Percentiles rank a stretch among this genome's conserved stretches.
These are phyloP conservation scores for Bufo bufo DNA, from an alignment of 2,113 vertebrate genomes.

Conservation along the genomic window DNA sequence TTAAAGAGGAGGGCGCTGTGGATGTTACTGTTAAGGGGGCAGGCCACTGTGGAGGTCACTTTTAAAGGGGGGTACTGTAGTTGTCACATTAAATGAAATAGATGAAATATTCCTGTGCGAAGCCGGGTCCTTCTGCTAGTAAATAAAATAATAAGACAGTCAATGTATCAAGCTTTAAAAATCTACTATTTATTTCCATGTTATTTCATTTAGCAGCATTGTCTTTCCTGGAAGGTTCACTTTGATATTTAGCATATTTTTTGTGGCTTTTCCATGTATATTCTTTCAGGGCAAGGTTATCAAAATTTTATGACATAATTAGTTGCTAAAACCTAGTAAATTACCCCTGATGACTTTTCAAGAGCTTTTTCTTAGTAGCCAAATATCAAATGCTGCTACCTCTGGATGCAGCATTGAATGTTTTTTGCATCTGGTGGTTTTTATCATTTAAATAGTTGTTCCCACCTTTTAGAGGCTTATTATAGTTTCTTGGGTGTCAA, in stretches of 20 bases:
- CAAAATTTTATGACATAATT: constrained; percentile 14
- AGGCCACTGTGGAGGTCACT: no score
- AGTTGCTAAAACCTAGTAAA: constrained; percentile 31
- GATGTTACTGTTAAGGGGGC: no score
- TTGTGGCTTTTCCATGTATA: not conserved
- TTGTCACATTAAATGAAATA: no score
- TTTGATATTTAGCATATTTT: constrained; percentile 16
- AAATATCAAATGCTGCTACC: constrained; percentile 27
- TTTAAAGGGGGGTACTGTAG: no score
- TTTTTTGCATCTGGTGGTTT: constrained; percentile 19
- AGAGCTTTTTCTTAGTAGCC: constrained; percentile 15
- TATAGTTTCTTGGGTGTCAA: constrained; percentile 12
- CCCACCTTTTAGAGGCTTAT: not conserved
- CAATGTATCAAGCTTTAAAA: not conserved
- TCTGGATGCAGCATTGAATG: constrained; percentile 9
- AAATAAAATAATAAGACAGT: no score
- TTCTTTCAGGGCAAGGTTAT: constrained; percentile 36
- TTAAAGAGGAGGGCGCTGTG: no score
- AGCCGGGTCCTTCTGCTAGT: no score
- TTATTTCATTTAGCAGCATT: not conserved
- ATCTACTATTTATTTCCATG: not conserved
- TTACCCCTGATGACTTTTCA: constrained; percentile 43
- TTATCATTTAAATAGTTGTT: constrained; percentile 23
- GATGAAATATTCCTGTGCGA: no score
- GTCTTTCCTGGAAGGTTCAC: not conserved